phyloP scores from a whole-genome alignment of 2,113 vertebrate genomes.

The Lagopus leucura region DNA sequence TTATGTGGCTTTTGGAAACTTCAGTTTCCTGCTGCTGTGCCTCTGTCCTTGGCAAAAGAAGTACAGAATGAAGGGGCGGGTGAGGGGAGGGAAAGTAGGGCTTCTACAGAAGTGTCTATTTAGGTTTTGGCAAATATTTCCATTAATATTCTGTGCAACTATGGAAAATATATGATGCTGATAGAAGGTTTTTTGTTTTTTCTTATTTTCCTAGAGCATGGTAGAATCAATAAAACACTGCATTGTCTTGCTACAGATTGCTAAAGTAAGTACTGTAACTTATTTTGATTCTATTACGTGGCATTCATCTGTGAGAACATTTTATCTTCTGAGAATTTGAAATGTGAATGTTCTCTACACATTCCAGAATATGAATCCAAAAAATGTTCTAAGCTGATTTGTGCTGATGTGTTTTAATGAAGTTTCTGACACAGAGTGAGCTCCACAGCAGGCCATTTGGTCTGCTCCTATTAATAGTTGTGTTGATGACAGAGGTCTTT shows the following conservation, averaged over 20 bases:
- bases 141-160: not conserved
- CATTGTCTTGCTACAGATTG: constrained; percentile 99
- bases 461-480: fast-evolving
- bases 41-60: not conserved
- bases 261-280: constrained; percentile 90
- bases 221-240: constrained; percentile 99
- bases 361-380: not conserved
- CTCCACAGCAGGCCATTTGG: not conserved
- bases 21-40: not conserved
- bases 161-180: not conserved
- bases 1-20: not conserved
- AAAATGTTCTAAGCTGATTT: not conserved
- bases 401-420: not conserved
- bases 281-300: not conserved
- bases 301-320: not conserved
- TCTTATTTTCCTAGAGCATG: constrained; percentile 89
- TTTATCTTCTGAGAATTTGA: not conserved
- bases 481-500: fast-evolving
- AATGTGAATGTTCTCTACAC: not conserved
- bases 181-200: constrained; percentile 16
- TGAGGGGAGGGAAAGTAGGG: not conserved
- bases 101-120: not conserved
- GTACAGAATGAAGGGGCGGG: not conserved
- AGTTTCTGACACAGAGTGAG: not conserved
- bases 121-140: not conserved